These are phyloP conservation scores for Mactra quadrangularis DNA, from an alignment of 1,140 invertebrate genomes.

Conservation along the genomic window DNA sequence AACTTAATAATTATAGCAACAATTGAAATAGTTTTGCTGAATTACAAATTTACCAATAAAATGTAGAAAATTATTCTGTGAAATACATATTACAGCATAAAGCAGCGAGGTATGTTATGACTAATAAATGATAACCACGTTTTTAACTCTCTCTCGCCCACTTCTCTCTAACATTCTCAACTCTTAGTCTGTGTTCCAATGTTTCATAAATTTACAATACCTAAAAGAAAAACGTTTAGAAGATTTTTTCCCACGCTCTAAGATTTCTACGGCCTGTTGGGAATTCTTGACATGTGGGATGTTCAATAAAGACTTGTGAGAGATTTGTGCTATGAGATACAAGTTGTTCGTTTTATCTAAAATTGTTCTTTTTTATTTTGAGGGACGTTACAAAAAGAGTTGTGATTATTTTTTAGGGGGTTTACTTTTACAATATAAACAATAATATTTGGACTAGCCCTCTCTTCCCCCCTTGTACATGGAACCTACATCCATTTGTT, in stretches of 20 bases:
- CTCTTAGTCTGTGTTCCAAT: not conserved
- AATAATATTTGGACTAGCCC: not conserved
- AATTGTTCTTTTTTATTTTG: not conserved
- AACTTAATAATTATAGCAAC: too few relatives aligned
- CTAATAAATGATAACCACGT: too few relatives aligned
- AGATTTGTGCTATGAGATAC: not conserved
- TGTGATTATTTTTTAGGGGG: too few relatives aligned
- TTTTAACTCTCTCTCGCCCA: too few relatives aligned
- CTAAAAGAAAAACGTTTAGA: constrained; percentile 7
- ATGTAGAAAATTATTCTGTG: too few relatives aligned
- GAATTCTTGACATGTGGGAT: constrained; percentile 21
- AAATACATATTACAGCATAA: too few relatives aligned
- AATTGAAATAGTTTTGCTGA: too few relatives aligned
- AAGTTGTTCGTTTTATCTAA: too few relatives aligned
- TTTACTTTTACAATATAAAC: not conserved
- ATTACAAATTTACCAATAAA: too few relatives aligned
- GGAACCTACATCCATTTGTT: not conserved
- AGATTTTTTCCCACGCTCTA: constrained; percentile 35
- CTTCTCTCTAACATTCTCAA: not conserved
- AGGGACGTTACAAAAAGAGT: not conserved
- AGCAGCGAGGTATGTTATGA: too few relatives aligned
- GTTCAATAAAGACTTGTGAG: not conserved
- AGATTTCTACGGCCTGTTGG: not conserved
- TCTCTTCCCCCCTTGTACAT: not conserved
- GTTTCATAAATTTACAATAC: not conserved